These are phyloP conservation scores for Cuniculus paca DNA, from an alignment of 2,797 vertebrate species.

Conservation along the genomic window DNA sequence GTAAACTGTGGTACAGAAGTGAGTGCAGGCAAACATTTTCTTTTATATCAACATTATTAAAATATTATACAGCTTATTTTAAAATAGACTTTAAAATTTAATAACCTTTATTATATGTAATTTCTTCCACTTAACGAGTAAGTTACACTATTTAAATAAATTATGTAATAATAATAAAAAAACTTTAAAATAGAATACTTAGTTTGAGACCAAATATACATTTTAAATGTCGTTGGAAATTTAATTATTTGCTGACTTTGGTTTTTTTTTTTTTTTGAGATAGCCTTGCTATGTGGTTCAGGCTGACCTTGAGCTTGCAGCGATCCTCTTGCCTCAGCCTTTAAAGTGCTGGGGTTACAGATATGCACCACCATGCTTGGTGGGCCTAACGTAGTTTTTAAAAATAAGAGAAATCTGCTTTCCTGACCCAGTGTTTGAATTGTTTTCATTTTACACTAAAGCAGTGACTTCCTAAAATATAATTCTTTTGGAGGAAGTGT, in stretches of 20 bases:
- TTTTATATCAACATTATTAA: conserved; percentile 72
- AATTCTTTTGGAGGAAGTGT: neutral
- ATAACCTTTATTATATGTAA: conserved; percentile 12
- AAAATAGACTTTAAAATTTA: conserved; percentile 59
- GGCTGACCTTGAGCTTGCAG: neutral
- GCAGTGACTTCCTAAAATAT: neutral
- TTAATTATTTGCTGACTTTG: conserved; percentile 26
- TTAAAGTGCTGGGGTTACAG: neutral
- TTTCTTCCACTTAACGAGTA: conserved; percentile 59
- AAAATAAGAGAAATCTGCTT: conserved; percentile 43
- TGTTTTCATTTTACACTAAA: conserved; percentile 19
- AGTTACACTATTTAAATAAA: conserved; percentile 41
- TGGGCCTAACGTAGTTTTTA: neutral
- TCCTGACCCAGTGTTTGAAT: neutral
- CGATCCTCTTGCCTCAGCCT: neutral
- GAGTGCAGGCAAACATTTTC: conserved; percentile 62
- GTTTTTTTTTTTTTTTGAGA: neutral
- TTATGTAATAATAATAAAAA: conserved; percentile 4
- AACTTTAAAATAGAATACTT: conserved; percentile 23
- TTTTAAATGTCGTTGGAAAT: conserved; percentile 41
- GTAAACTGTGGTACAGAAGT: conserved; percentile 59
- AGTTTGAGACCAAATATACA: conserved; percentile 14
- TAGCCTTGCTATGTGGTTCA: neutral
- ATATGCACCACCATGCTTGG: neutral
- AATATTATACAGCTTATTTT: conserved; percentile 58